These are phyloP conservation scores for Elgaria multicarinata DNA, from an alignment of 2,113 vertebrate species.

Conservation along the genomic window DNA sequence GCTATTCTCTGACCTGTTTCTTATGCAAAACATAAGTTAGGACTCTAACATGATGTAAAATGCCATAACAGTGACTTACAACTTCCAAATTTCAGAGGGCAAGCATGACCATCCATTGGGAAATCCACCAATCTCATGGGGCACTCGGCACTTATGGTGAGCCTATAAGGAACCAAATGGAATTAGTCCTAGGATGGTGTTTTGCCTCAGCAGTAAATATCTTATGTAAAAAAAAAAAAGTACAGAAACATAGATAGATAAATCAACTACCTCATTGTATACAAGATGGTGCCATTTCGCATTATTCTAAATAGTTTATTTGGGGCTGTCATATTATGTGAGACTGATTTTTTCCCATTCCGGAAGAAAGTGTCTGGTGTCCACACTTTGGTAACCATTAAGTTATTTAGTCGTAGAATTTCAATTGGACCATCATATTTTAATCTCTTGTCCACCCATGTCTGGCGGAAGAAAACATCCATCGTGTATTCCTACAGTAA, in stretches of 20 bases:
- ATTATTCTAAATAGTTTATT: conserved; percentile 99
- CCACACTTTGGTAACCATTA: conserved; percentile 99
- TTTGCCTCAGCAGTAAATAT: conserved; percentile 64
- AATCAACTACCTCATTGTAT: conserved; percentile 93
- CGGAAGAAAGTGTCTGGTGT: conserved; percentile 99
- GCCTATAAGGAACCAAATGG: conserved; percentile 81
- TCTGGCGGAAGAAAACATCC: conserved; percentile 99
- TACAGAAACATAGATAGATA: conserved; percentile 48
- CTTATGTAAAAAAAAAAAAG: conserved; percentile 50
- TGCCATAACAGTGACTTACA: conserved; percentile 86
- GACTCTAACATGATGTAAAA: not conserved
- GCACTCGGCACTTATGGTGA: conserved; percentile 97
- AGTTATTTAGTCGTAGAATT: conserved; percentile 96
- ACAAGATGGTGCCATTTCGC: conserved; percentile 98
- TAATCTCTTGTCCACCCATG: conserved; percentile 94
- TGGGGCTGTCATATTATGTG: conserved; percentile 98
- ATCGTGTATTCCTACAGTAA: conserved; percentile 94
- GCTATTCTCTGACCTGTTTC: not conserved
- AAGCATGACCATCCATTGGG: conserved; percentile 98
- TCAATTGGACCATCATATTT: conserved; percentile 95
- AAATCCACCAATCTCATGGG: conserved; percentile 99
- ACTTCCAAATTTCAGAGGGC: conserved; percentile 98
- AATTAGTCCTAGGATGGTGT: conserved; percentile 67
- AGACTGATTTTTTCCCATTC: conserved; percentile 96
- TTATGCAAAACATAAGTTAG: not conserved